Percentiles rank a stretch among this genome's conserved stretches.
Evolutionary conservation across 2,113 vertebrate species (phyloP).

Genomic region (Pitta sordida): DNA sequence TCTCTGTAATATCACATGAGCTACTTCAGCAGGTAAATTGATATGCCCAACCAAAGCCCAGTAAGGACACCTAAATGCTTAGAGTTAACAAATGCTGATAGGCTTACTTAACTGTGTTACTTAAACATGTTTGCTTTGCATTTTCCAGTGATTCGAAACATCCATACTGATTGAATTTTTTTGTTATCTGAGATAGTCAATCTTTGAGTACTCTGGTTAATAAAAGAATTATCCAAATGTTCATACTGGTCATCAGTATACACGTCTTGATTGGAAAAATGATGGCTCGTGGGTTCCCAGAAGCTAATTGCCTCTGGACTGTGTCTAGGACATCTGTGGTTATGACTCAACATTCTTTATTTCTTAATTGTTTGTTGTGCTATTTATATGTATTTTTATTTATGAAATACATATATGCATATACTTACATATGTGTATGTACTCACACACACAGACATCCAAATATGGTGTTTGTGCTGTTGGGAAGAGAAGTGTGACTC

Average conservation of each 20-base stretch:
- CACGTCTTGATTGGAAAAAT: not conserved
- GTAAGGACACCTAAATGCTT: not conserved
- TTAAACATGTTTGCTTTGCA: constrained; percentile 5
- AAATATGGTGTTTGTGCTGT: not conserved
- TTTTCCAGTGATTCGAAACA: not conserved
- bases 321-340: not conserved
- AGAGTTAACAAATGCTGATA: not conserved
- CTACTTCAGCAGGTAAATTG: not conserved
- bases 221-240: not conserved
- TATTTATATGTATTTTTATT: not conserved
- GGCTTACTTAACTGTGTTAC: not conserved
- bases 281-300: not conserved
- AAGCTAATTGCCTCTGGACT: not conserved
- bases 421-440: not conserved
- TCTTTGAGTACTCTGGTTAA: not conserved
- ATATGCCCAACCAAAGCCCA: not conserved
- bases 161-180: not conserved
- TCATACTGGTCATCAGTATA: not conserved
- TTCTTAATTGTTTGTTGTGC: not conserved
- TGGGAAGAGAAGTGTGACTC: not conserved
- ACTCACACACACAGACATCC: not conserved
- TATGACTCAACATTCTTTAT: not conserved
- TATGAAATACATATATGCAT: not conserved
- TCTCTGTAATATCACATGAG: not conserved
- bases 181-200: not conserved